phyloP scores from a whole-genome alignment of 2,888 invertebrate genomes.

The Cheilosia scutellata region DNA sequence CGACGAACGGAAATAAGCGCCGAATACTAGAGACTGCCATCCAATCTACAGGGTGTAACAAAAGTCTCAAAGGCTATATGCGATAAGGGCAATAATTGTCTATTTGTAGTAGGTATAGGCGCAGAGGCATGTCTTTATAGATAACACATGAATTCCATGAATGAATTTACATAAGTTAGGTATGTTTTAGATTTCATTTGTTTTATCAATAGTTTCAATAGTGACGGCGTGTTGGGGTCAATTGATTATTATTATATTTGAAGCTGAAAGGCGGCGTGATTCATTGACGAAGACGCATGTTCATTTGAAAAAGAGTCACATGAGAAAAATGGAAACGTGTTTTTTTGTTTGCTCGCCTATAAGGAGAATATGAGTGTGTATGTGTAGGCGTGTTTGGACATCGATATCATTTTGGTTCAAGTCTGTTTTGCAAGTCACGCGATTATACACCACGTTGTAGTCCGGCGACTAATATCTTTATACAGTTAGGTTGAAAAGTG shows the following conservation, averaged over 20 bases:
- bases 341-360: background rate
- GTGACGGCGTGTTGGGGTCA: background rate
- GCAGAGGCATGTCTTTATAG: conserved; percentile 1
- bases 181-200: conserved; percentile 6
- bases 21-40: conserved; percentile 36
- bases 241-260: background rate
- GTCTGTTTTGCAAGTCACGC: background rate
- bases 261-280: background rate
- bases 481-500: no score
- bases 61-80: conserved; percentile 11
- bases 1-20: conserved; percentile 55
- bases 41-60: conserved; percentile 53
- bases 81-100: conserved; percentile 35
- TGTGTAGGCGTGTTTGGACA: background rate
- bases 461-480: no score
- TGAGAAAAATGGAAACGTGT: background rate
- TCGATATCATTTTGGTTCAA: conserved; percentile 3
- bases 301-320: background rate
- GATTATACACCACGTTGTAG: no score
- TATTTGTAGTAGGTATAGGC: background rate
- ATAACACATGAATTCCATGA: conserved; percentile 48
- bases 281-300: conserved; percentile 11
- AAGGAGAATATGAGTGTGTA: background rate
- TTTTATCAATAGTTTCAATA: conserved; percentile 10
- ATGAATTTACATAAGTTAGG: conserved; percentile 49